These are phyloP conservation scores for Balanococcus diminutus DNA, from an alignment of 2,888 invertebrate genomes.

Conservation along the genomic window DNA sequence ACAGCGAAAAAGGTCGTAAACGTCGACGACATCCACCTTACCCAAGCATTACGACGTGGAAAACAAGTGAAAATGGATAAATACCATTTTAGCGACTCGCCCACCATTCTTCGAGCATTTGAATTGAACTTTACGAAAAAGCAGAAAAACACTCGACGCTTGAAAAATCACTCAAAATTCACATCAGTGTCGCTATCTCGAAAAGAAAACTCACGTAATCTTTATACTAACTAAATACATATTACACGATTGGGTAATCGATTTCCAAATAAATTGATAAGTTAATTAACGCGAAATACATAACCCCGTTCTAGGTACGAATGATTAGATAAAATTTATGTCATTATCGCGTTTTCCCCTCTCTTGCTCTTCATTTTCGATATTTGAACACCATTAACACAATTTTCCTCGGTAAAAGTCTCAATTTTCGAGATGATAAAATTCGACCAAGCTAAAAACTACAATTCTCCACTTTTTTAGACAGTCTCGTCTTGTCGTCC, in stretches of 20 bases:
- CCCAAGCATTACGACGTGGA: background rate
- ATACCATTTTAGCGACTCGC: background rate
- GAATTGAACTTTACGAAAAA: background rate
- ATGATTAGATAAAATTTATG: slow-evolving; percentile 6
- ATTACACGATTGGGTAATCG: background rate
- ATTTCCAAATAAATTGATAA: slow-evolving; percentile 5
- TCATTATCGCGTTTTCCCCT: background rate
- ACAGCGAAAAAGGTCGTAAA: background rate
- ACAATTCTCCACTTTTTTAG: background rate
- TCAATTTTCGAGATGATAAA: background rate
- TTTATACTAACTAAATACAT: background rate
- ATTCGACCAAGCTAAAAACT: background rate
- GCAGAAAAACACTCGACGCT: background rate
- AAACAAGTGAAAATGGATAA: too few relatives aligned
- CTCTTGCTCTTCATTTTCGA: background rate
- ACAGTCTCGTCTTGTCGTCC: too few relatives aligned
- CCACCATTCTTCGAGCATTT: background rate
- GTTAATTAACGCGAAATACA: slow-evolving; percentile 10
- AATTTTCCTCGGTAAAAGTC: background rate
- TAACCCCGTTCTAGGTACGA: background rate
- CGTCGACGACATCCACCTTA: too few relatives aligned
- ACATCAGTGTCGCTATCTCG: background rate
- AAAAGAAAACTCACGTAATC: background rate
- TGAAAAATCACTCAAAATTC: background rate
- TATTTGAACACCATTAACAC: background rate